These are phyloP conservation scores for Notechis scutatus DNA, from an alignment of 2,113 vertebrate genomes.

Conservation along the genomic window DNA sequence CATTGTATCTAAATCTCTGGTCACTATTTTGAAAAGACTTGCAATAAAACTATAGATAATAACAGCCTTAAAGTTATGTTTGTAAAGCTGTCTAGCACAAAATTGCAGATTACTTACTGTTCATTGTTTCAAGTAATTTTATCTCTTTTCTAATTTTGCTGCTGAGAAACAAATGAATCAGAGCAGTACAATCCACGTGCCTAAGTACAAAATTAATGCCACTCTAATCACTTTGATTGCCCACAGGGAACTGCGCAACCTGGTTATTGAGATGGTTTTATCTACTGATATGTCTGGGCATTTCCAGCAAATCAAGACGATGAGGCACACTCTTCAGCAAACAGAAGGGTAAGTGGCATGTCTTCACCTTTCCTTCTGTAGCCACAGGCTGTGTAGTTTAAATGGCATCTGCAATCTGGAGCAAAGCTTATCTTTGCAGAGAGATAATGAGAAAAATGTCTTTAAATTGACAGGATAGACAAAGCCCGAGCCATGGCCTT, in stretches of 20 bases:
- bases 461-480: slow-evolving; percentile 83
- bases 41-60: slow-evolving; percentile 8
- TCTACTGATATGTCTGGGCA: slow-evolving; percentile 97
- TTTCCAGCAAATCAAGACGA: slow-evolving; percentile 94
- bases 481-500: slow-evolving; percentile 93
- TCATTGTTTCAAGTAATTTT: slow-evolving; percentile 42
- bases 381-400: neutral
- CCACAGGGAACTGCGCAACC: slow-evolving; percentile 83
- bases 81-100: slow-evolving; percentile 39
- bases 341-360: slow-evolving; percentile 81
- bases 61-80: slow-evolving; percentile 27
- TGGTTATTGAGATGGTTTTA: slow-evolving; percentile 96
- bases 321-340: slow-evolving; percentile 87
- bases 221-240: slow-evolving; percentile 52
- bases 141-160: slow-evolving; percentile 13
- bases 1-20: neutral
- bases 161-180: slow-evolving; percentile 50
- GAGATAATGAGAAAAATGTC: slow-evolving; percentile 54
- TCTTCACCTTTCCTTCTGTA: slow-evolving; percentile 17
- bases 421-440: slow-evolving; percentile 49
- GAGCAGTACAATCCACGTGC: slow-evolving; percentile 35
- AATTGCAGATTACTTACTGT: slow-evolving; percentile 14
- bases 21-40: slow-evolving; percentile 35
- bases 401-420: neutral
- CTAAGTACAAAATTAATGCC: slow-evolving; percentile 35